Evolutionary conservation across 2,113 vertebrate species (phyloP).

Genomic region (Dunckerocampus dactyliophorus): DNA sequence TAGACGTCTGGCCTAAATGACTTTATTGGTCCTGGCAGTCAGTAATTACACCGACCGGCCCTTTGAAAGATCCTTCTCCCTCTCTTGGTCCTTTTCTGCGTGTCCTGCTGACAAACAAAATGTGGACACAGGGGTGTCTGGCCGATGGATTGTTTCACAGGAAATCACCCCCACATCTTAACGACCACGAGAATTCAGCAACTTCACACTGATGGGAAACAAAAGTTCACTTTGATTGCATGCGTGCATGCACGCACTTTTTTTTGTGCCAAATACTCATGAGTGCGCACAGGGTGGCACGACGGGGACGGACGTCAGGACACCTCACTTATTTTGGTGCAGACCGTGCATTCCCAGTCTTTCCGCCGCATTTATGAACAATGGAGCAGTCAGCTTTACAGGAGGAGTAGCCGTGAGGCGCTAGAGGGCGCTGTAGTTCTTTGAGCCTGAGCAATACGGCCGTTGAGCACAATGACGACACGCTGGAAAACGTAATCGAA

Average conservation of each 20-base stretch:
- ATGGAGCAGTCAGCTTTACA: not conserved
- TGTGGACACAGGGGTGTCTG: slow-evolving; percentile 74
- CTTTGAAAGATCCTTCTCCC: slow-evolving; percentile 80
- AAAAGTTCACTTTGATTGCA: slow-evolving; percentile 61
- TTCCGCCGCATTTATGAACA: too few relatives aligned
- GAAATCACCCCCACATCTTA: slow-evolving; percentile 57
- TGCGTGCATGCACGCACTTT: too few relatives aligned
- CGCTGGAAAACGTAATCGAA: not conserved
- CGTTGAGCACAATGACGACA: slow-evolving; percentile 9
- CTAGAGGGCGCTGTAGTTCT: slow-evolving; percentile 68
- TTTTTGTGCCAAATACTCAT: too few relatives aligned
- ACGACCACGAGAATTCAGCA: slow-evolving; percentile 73
- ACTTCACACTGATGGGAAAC: slow-evolving; percentile 49
- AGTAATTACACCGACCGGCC: slow-evolving; percentile 76
- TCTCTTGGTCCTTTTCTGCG: slow-evolving; percentile 74
- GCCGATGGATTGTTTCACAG: slow-evolving; percentile 71
- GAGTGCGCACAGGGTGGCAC: too few relatives aligned
- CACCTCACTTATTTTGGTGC: too few relatives aligned
- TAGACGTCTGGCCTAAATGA: slow-evolving; percentile 99
- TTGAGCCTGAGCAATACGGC: slow-evolving; percentile 10
- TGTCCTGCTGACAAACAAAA: slow-evolving; percentile 82
- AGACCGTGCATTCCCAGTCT: too few relatives aligned
- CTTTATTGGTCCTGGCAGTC: slow-evolving; percentile 79
- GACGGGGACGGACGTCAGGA: too few relatives aligned
- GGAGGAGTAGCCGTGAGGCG: slow-evolving; percentile 7